Base-by-base conservation (phyloP, 2,113 vertebrate species). In the Theristicus caerulescens region DNA sequence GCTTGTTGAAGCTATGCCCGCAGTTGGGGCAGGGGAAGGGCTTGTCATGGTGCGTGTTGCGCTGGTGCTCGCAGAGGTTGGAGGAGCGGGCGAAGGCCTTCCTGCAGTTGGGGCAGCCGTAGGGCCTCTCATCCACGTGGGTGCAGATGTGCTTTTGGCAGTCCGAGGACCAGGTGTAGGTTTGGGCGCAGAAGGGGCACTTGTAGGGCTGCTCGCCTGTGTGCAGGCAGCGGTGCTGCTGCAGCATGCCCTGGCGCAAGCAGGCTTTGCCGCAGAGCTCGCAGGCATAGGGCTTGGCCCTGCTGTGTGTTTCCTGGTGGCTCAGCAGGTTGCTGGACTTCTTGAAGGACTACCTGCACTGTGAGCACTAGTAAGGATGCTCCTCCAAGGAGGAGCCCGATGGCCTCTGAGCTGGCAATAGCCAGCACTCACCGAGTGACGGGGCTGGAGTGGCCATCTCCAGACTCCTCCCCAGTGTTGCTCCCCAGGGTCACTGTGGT, bases 91-190 rank as follows among this genome's bases (percentile, higher is more conserved):
- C 98, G 6, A 99, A 99, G 62, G 98, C 98, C 97, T 97, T 97
- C 74, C 90, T 71, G 86, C 97, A 98, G 22, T 98, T 79, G 0
- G 86, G 51, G 81, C 98, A 98, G 64, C 82, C 10, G 9, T 82
- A 94, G 0, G 97, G 96, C 22, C 97, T 96, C 82, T 98, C 64
- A 1, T 97, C 98, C 3, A 25, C 78, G 97, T 99, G 99, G 82
- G 62, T 46, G 70, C 97, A 95, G 78, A 98, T 97, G 81, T 98
- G 98, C 92, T 98, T 98, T 86, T 97, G 96, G 92, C 98, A 97
- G 96, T 16, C 98, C 9, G 98, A 98, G 31, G 98, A 98, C 98
- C 98, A 98, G 80, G 98, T 97, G 59, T 98, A 98, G 85, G 97
- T 97, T 85, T 98, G 98, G 70, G 91, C 94, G 40, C 98, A 98